phyloP scores from a whole-genome alignment of 1,140 invertebrate genomes.

The Zaprionus ghesquierei region DNA sequence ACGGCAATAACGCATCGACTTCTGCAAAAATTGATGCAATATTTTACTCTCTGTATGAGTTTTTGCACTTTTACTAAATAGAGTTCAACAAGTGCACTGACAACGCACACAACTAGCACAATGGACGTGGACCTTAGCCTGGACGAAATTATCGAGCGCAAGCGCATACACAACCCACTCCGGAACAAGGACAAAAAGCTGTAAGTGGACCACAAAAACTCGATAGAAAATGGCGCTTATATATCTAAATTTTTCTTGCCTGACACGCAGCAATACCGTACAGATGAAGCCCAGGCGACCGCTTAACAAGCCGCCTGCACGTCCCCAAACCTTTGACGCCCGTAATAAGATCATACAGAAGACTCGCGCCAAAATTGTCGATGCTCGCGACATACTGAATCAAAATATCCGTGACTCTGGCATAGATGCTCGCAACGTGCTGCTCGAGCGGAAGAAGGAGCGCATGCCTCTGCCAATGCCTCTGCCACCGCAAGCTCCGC shows the following conservation, averaged over 20 bases:
- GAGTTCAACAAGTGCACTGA: background rate
- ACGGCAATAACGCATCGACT: background rate
- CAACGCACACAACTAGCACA: background rate
- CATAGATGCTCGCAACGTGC: slow-evolving; percentile 85
- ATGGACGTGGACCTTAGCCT: slow-evolving; percentile 60
- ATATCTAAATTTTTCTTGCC: background rate
- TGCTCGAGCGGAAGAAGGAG: slow-evolving; percentile 74
- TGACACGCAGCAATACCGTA: background rate
- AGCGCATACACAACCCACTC: slow-evolving; percentile 32
- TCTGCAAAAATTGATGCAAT: slow-evolving; percentile 1
- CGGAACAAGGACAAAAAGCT: slow-evolving; percentile 47
- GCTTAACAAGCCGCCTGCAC: slow-evolving; percentile 25
- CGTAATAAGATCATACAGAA: slow-evolving; percentile 88
- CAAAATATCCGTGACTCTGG: slow-evolving; percentile 86
- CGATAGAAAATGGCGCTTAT: slow-evolving; percentile 59
- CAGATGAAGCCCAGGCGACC: slow-evolving; percentile 31
- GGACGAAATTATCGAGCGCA: slow-evolving; percentile 67
- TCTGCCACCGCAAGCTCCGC: background rate
- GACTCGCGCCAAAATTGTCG: slow-evolving; percentile 86
- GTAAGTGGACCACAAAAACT: slow-evolving; percentile 41
- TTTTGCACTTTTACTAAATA: background rate
- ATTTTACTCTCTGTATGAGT: slow-evolving; percentile 7
- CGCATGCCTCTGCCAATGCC: slow-evolving; percentile 21
- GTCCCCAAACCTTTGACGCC: slow-evolving; percentile 84
- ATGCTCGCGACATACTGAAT: slow-evolving; percentile 88